Conservation (phyloP, 2,888 invertebrate species). For the Allolobophora icterica region DNA sequence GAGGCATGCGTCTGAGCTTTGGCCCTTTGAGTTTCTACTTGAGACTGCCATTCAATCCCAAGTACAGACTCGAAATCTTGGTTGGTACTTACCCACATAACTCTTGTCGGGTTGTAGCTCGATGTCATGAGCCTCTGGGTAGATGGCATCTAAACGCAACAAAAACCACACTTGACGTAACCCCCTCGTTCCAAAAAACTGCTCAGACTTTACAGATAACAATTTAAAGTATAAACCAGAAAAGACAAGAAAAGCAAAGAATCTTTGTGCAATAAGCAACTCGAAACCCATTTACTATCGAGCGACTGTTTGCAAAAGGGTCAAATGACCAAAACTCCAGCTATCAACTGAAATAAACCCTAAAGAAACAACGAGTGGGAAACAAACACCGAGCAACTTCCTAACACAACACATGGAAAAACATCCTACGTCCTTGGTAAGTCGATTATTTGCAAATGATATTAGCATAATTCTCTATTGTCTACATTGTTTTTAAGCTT, state of each 20-base stretch:
- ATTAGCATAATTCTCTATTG: not conserved
- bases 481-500: not conserved
- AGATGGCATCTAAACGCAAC: constrained; percentile 23
- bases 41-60: not conserved
- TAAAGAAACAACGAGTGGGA: not conserved
- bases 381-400: not conserved
- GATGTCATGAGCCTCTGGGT: not conserved
- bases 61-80: not conserved
- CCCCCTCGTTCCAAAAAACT: not conserved
- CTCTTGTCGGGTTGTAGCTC: not conserved
- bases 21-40: too few species aligned
- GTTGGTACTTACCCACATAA: constrained; percentile 22
- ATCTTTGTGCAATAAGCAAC: not conserved
- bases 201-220: not conserved
- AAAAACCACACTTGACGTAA: not conserved
- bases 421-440: not conserved
- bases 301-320: not conserved
- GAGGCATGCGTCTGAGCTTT: not conserved
- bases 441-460: not conserved
- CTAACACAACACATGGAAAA: not conserved
- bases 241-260: not conserved
- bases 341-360: not conserved
- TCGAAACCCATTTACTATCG: not conserved
- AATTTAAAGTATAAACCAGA: too few species aligned
- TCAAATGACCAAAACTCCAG: not conserved